Evolutionary conservation across 2,888 invertebrate genomes (phyloP), one percentile per base, ranked within the genome.

Genomic region (Coelopa pilipes): DNA sequence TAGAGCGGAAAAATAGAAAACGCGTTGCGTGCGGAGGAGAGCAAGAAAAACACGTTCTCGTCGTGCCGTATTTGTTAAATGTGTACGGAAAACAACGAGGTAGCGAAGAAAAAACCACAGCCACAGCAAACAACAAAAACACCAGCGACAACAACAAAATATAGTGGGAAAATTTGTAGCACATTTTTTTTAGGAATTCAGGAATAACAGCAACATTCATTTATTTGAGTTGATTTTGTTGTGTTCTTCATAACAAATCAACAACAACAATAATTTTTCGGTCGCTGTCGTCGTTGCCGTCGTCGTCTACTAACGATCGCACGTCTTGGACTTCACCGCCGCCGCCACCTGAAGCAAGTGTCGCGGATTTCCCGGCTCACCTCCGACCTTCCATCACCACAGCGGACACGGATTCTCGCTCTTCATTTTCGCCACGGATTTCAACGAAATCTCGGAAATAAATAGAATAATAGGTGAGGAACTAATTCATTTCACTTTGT

Each of bases 401-500:
- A 47, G 76, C 47, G 46, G 19, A 5, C n/a, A n/a, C n/a, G n/a
- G n/a, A n/a, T 34, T 34, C 34, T 34, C 34, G 7, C 34, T 4
- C 34, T 34, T 34, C 34, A 34, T 34, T 34, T 34, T 34, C 34
- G 34, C 34, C 2, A 34, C 34, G 7, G 34, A 34, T 34, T 34
- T 34, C 34, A 24, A 62, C 24, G 12, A 53, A 53, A 15, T 53
- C 53, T 15, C 13, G n/a, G 13, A 53, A 12, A 4, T 34, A 62
- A 21, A 34, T 7, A 21, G 13, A 24, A 62, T 10, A 66, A 50
- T 45, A 66, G 57, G 71, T 67, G 70, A 76, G 74, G 72, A 76
- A 70, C 53, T 69, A 74, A 34, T 34, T 34, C 2, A 34, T 34
- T 53, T 53, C 19, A 21, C 57, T 19, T 21, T 59, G 10, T 21